Evolutionary conservation across 2,113 vertebrate genomes (phyloP), one percentile per base, ranked within the genome.

Genomic region (Channa argus): DNA sequence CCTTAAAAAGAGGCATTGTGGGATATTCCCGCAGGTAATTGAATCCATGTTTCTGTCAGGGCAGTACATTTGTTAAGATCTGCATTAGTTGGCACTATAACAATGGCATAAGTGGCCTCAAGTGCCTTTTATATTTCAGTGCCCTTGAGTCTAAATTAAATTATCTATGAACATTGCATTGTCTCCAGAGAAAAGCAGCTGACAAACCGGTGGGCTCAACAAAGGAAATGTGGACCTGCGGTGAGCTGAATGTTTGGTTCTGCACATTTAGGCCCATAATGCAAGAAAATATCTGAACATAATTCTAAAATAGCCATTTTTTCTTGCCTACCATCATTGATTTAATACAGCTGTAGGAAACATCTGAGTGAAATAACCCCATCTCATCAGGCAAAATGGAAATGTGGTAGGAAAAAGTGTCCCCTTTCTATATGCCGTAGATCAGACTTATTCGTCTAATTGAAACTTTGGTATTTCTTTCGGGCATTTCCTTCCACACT

Each of bases 101-200:
- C 78, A 82, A 73, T 86, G 79, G 62, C 64, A 69, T 77, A 81
- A 87, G 75, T 86, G 80, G 75, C 84, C 78, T 88, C 70, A 54
- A 82, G 73, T 88, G 71, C 55, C 68, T 75, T 88, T 84, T 73
- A 77, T 76, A 77, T 90, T 86, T 76, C 82, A 86, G 73, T 80
- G 80, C 74, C 82, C 87, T 90, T 90, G 77, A 85, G 56, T 77
- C 59, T 34, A 75, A 85, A 91, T 88, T 87, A 71, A 89, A 86
- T 87, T 80, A 88, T 54, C 76, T 62, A 46, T 61, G 78, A 83
- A 82, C 65, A 62, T 60, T 44, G 12, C 51, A 60, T 77, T 76
- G 74, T 80, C 74, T 76, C 73, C 33, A 33, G 79, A 78, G 86
- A 76, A 68, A 75, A 68, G 54, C 37, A 64, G 72, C 67, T 71